Evolutionary conservation across 2,797 vertebrate genomes (phyloP).

Genomic region (Pogonophryne albipinna): DNA sequence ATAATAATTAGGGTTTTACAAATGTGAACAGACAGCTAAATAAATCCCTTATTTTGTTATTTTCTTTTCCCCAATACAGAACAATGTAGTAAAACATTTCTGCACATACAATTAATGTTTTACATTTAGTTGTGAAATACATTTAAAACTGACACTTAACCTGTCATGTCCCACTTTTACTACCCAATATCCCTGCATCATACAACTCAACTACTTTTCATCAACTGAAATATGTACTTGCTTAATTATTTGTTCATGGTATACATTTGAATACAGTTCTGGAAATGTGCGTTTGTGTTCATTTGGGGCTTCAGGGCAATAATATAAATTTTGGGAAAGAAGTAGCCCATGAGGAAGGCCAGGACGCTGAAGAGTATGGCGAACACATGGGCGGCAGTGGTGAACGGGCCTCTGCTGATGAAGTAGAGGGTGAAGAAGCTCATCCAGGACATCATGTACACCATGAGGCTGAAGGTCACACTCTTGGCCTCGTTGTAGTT

Average conservation of each 20-base stretch:
- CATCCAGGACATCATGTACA: conserved; percentile 87
- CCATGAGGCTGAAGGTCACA: conserved; percentile 87
- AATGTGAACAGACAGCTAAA: background rate
- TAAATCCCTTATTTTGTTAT: background rate
- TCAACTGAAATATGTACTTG: background rate
- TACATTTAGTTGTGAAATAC: background rate
- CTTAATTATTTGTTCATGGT: conserved; percentile 86
- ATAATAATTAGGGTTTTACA: background rate
- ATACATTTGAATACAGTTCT: conserved; percentile 90
- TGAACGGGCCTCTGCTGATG: conserved; percentile 79
- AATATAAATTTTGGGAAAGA: conserved; percentile 89
- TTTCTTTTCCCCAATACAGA: background rate
- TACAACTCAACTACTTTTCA: background rate
- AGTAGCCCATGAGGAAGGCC: conserved; percentile 86
- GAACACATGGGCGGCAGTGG: conserved; percentile 79
- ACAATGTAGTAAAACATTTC: background rate
- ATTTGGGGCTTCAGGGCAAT: conserved; percentile 85
- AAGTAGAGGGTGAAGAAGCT: conserved; percentile 87
- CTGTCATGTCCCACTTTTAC: background rate
- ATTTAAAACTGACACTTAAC: conserved; percentile 4
- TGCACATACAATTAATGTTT: background rate
- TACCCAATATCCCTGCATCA: background rate
- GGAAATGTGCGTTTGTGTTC: conserved; percentile 88
- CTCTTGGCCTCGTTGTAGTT: conserved; percentile 92
- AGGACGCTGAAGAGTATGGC: conserved; percentile 86